Evolutionary conservation across 2,797 vertebrate genomes (phyloP), one percentile per base, ranked within the genome.

Genomic region (Acanthiza pusilla): DNA sequence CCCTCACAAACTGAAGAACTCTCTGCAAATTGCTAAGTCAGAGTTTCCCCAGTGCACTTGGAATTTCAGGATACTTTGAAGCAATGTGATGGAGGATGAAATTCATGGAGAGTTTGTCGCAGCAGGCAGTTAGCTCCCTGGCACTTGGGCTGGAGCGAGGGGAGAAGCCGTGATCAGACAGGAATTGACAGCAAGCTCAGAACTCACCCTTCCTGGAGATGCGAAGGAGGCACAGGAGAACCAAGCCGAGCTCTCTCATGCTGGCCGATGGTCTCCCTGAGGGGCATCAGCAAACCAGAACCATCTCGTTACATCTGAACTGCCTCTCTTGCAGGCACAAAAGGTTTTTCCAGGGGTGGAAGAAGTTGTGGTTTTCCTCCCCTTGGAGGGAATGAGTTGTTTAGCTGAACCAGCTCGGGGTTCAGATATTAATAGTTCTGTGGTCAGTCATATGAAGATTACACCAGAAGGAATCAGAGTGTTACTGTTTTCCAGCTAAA

Each of bases 151-250:
- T 18, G 18, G n/a, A 77, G 51, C 0, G 0, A 38, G 60, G 40
- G 42, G 72, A 79, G 48, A 57, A 65, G 5, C 42, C 42, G 42
- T 23, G 36, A 11, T 16, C 42, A 55, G 43, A 5, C 26, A 65
- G 63, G 27, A 42, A 8, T 23, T 57, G 2, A 0, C 23, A 73
- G 43, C 76, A 81, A 63, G 43, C 51, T 70, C 54, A n/a, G 71
- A 15, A 97, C 97, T 97, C 93, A 97, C 97, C 97, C 60, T 94
- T 95, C 72, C 76, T 89, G 81, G 91, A 80, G 89, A 94, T 40
- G 80, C 38, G 79, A 30, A 97, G 94, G 42, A 97, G 79, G 38
- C 83, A 94, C 22, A 93, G 51, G 12, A 97, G 89, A 73, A 96
- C 62, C 20, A 97, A 66, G 23, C 68, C 0, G 0, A 80, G 17